phyloP scores from a whole-genome alignment of 2,113 vertebrate genomes.

The Drymodes brunneopygia region DNA sequence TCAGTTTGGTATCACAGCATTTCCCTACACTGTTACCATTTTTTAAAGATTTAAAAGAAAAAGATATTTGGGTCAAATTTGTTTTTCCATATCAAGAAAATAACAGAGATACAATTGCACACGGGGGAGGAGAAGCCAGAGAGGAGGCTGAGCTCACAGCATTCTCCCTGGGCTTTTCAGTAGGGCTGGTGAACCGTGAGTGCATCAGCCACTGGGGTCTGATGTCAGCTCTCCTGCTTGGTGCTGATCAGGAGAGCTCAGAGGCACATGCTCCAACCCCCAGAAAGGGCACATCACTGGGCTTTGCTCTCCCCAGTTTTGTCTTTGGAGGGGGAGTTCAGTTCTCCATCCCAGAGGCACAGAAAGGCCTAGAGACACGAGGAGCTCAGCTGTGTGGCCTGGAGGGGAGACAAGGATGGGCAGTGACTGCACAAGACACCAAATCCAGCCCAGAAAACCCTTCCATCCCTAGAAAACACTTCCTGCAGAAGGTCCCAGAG shows the following conservation, averaged over 20 bases:
- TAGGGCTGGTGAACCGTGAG: fast-evolving
- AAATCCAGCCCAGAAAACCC: not conserved
- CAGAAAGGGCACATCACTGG: not conserved
- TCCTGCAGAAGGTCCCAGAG: not conserved
- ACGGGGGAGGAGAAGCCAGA: not conserved
- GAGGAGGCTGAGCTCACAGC: not conserved
- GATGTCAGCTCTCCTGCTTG: not conserved
- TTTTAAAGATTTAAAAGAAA: not conserved
- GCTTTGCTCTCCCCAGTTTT: not conserved
- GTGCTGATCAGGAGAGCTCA: not conserved
- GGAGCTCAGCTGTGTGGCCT: not conserved
- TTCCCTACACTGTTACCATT: not conserved
- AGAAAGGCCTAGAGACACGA: not conserved
- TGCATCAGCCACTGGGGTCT: not conserved
- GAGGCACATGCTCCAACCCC: not conserved
- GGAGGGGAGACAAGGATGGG: not conserved
- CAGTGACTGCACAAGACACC: not conserved
- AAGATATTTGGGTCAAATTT: not conserved
- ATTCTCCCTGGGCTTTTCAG: not conserved
- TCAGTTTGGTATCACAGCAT: not conserved
- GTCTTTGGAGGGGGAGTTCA: not conserved
- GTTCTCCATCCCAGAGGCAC: not conserved
- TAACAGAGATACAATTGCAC: not conserved
- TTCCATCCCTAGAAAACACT: too few species aligned
- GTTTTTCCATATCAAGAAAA: not conserved